These are phyloP conservation scores for Lindbergichthys nudifrons DNA, from an alignment of 2,797 vertebrate species.

Conservation along the genomic window DNA sequence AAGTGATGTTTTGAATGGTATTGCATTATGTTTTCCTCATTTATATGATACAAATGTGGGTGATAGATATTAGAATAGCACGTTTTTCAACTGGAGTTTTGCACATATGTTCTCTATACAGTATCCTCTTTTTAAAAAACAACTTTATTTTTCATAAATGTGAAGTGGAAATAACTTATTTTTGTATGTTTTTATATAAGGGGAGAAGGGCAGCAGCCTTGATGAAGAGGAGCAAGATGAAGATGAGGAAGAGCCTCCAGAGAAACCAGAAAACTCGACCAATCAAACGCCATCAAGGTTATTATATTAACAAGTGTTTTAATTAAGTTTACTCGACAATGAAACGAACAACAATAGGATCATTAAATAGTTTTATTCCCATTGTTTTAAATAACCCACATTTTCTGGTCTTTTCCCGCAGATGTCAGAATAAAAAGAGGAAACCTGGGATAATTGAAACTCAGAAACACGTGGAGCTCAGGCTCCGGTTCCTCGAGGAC, in stretches of 20 bases:
- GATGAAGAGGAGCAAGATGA: constrained; percentile 36
- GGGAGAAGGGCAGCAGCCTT: background rate
- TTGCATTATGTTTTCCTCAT: background rate
- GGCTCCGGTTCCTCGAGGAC: constrained; percentile 58
- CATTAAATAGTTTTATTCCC: background rate
- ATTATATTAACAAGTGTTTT: too few species aligned
- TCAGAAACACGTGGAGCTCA: constrained; percentile 26
- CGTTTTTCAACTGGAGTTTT: background rate
- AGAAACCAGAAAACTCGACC: background rate
- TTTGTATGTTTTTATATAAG: constrained; percentile 13
- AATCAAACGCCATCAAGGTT: constrained; percentile 42
- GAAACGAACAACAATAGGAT: too few species aligned
- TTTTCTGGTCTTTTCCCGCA: background rate
- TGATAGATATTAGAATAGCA: background rate
- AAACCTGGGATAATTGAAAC: background rate
- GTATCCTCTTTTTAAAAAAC: background rate
- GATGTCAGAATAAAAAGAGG: background rate
- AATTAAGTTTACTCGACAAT: too few species aligned
- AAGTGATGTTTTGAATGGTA: background rate
- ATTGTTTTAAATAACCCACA: background rate
- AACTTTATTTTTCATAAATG: background rate
- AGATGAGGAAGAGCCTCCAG: constrained; percentile 2
- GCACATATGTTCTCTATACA: background rate
- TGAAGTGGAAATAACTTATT: background rate
- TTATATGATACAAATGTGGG: background rate